Conservation (phyloP, 2,888 invertebrate genomes). For the Aleiodes testaceus region DNA sequence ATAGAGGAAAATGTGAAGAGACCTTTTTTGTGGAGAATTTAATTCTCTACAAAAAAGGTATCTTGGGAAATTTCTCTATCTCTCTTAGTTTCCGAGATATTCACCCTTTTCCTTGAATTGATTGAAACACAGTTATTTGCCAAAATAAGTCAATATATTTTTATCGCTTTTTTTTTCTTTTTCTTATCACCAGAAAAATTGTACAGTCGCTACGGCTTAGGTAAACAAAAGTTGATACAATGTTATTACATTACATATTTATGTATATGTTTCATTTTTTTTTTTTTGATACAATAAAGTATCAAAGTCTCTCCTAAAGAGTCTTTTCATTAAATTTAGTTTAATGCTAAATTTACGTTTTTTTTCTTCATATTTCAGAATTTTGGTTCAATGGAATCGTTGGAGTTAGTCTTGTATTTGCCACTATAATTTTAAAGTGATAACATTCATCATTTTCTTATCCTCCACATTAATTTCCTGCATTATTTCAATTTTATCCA, state of each 20-base stretch:
- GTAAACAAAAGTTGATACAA: slow-evolving; percentile 62
- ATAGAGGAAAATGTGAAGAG: too few relatives aligned
- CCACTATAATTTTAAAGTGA: too few relatives aligned
- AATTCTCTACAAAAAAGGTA: too few relatives aligned
- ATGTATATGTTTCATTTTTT: slow-evolving; percentile 49
- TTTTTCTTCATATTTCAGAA: not conserved
- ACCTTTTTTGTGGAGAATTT: too few relatives aligned
- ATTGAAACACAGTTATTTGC: slow-evolving; percentile 54
- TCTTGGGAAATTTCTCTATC: too few relatives aligned
- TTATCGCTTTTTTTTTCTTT: slow-evolving; percentile 28
- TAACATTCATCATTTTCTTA: slow-evolving; percentile 3
- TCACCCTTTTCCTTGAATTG: too few relatives aligned
- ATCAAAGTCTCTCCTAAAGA: slow-evolving; percentile 35
- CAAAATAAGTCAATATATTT: slow-evolving; percentile 70
- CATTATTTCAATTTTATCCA: not conserved
- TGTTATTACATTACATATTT: slow-evolving; percentile 57
- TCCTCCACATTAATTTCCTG: slow-evolving; percentile 22
- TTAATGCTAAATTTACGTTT: slow-evolving; percentile 21
- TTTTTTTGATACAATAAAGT: slow-evolving; percentile 47
- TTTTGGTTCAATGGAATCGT: slow-evolving; percentile 47
- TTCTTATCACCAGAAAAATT: slow-evolving; percentile 63
- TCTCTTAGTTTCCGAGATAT: too few relatives aligned
- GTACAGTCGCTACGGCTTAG: slow-evolving; percentile 65
- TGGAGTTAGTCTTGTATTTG: slow-evolving; percentile 14
- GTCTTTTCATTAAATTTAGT: not conserved